Conservation (phyloP, 2,888 invertebrate species). For the Xestoiulus laeticollis region DNA sequence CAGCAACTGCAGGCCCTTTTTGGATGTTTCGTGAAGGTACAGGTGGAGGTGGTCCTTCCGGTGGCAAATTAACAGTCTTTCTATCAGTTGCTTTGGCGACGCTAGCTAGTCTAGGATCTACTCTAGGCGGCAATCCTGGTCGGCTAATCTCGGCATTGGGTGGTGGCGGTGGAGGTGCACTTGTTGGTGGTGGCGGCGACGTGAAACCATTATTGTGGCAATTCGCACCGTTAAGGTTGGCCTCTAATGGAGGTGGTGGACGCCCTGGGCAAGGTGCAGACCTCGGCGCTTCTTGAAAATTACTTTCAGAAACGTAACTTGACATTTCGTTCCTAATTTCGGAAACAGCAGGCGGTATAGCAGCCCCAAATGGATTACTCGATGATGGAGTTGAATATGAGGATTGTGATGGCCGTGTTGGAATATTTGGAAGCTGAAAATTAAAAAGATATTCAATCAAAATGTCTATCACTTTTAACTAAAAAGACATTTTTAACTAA, state of each 20-base stretch:
- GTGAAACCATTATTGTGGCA: conserved; percentile 45
- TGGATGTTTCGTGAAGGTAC: conserved; percentile 52
- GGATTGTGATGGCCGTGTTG: background rate
- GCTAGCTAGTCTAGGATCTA: background rate
- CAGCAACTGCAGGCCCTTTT: conserved; percentile 49
- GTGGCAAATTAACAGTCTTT: conserved; percentile 49
- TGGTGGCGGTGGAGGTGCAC: conserved; percentile 56
- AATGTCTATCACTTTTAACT: no score
- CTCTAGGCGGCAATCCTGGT: conserved; percentile 54
- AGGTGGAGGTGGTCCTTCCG: conserved; percentile 50
- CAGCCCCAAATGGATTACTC: background rate
- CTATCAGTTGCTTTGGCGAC: conserved; percentile 51
- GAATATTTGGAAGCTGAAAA: background rate
- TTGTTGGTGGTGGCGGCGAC: conserved; percentile 56
- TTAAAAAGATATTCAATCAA: background rate
- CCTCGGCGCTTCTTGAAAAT: background rate
- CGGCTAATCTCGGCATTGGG: conserved; percentile 52
- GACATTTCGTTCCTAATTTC: background rate
- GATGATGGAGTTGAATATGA: background rate
- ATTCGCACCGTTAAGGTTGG: conserved; percentile 45
- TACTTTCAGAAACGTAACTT: background rate
- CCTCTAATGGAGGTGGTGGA: conserved; percentile 50
- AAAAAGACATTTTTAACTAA: no score
- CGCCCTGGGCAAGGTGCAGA: background rate
- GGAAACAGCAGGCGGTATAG: background rate